Conservation (phyloP, 2,797 vertebrate genomes). For the Tangara arthus region DNA sequence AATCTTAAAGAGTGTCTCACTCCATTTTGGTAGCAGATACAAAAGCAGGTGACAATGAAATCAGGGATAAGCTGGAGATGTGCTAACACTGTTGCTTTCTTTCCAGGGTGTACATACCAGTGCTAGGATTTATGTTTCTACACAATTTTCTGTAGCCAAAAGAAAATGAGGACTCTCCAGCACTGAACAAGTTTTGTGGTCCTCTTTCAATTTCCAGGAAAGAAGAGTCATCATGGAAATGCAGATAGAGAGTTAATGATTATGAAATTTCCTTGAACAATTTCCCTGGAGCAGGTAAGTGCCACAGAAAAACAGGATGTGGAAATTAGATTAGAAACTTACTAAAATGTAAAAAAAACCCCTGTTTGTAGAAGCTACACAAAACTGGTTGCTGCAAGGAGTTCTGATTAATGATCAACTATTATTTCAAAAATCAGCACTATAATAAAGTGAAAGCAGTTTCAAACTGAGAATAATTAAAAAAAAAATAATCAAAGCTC, state of each 20-base stretch:
- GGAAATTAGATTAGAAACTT: conserved; percentile 36
- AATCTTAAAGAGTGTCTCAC: background rate
- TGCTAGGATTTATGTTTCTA: background rate
- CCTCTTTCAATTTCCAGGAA: background rate
- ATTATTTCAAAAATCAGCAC: background rate
- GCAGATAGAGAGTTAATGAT: background rate
- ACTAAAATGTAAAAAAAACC: background rate
- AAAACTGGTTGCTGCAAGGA: background rate
- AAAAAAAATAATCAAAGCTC: background rate
- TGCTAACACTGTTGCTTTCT: background rate
- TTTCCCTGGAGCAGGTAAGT: background rate
- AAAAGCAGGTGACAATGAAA: background rate
- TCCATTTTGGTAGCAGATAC: background rate
- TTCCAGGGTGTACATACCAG: background rate
- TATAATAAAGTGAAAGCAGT: background rate
- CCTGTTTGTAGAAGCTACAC: background rate
- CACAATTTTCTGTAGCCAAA: background rate
- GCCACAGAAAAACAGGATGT: conserved; percentile 13
- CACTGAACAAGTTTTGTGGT: background rate
- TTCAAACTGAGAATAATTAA: background rate
- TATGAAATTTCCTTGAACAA: background rate
- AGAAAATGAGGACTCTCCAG: background rate
- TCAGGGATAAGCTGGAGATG: background rate
- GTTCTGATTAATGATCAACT: background rate
- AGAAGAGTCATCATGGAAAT: background rate